phyloP scores from a whole-genome alignment of 1,140 invertebrate genomes.

The Meloidogyne chitwoodi region DNA sequence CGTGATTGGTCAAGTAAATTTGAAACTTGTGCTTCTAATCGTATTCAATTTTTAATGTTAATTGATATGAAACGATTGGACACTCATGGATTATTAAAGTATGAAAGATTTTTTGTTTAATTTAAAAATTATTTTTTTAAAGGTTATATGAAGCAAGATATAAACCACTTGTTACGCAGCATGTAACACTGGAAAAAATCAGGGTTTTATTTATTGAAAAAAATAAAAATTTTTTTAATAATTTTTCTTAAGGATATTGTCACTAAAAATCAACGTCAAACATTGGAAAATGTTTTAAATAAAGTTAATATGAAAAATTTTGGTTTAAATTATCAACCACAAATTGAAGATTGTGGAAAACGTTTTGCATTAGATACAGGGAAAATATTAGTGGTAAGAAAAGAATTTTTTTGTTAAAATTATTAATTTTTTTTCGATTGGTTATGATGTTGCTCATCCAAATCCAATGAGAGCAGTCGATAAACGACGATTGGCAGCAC shows the following conservation, averaged over 20 bases:
- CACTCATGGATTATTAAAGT: conserved; percentile 19
- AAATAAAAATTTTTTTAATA: too few relatives aligned
- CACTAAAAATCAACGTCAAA: conserved; percentile 18
- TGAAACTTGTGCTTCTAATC: background rate
- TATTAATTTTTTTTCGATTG: conserved; percentile 12
- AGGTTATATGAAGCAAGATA: conserved; percentile 3
- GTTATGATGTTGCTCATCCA: conserved; percentile 28
- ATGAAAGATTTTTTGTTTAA: background rate
- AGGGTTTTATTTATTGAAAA: too few relatives aligned
- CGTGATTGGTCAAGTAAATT: conserved; percentile 4
- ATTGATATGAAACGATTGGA: conserved; percentile 5
- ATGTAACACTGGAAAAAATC: conserved; percentile 19
- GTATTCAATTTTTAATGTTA: conserved; percentile 19
- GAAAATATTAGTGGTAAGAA: conserved; percentile 7
- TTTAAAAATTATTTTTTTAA: background rate
- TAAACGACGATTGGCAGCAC: background rate
- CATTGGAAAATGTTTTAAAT: conserved; percentile 26
- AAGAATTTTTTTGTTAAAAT: background rate
- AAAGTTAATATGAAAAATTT: conserved; percentile 22
- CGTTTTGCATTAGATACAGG: conserved; percentile 20
- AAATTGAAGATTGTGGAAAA: conserved; percentile 11
- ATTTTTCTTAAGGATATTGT: conserved; percentile 19
- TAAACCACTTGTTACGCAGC: conserved; percentile 17
- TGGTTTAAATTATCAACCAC: conserved; percentile 26
- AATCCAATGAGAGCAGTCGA: conserved; percentile 12